Percentiles rank a stretch among this genome's conserved stretches.
phyloP scores from a whole-genome alignment of 2,113 vertebrate species.

The Panthera tigris region DNA sequence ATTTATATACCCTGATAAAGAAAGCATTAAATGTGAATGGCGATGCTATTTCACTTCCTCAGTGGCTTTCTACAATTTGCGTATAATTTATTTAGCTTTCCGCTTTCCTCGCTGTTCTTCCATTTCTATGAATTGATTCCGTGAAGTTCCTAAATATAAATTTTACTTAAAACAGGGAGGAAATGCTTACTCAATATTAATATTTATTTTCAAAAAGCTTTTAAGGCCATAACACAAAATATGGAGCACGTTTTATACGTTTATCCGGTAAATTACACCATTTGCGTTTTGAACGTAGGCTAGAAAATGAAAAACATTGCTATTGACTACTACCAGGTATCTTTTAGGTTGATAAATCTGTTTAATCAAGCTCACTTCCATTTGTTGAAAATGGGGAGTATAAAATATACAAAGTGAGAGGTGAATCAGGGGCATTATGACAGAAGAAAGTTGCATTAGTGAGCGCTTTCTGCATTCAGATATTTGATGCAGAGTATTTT shows the following conservation, averaged over 20 bases:
- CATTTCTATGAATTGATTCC: slow-evolving; percentile 45
- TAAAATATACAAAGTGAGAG: slow-evolving; percentile 21
- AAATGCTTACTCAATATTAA: slow-evolving; percentile 59
- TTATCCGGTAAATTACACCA: background rate
- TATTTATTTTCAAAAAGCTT: slow-evolving; percentile 65
- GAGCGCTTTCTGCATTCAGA: background rate
- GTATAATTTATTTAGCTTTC: slow-evolving; percentile 48
- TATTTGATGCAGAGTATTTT: background rate
- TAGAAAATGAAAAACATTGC: slow-evolving; percentile 16
- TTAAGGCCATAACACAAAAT: slow-evolving; percentile 65
- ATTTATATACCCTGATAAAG: slow-evolving; percentile 45
- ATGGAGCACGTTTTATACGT: slow-evolving; percentile 9
- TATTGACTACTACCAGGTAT: background rate
- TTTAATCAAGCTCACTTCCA: slow-evolving; percentile 47
- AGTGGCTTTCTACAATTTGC: background rate
- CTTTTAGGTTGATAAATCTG: slow-evolving; percentile 39
- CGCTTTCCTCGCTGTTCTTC: background rate
- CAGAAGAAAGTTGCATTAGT: background rate
- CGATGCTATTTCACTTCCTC: slow-evolving; percentile 1
- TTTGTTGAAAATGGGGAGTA: slow-evolving; percentile 38
- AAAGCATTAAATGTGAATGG: slow-evolving; percentile 30
- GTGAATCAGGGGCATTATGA: background rate
- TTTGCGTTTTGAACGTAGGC: slow-evolving; percentile 50
- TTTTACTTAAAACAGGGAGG: slow-evolving; percentile 26
- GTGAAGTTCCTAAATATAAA: slow-evolving; percentile 64